Evolutionary conservation across 1,140 invertebrate species (phyloP), one percentile per base, ranked within the genome.

Genomic region (Yoshiicerus persimilis): DNA sequence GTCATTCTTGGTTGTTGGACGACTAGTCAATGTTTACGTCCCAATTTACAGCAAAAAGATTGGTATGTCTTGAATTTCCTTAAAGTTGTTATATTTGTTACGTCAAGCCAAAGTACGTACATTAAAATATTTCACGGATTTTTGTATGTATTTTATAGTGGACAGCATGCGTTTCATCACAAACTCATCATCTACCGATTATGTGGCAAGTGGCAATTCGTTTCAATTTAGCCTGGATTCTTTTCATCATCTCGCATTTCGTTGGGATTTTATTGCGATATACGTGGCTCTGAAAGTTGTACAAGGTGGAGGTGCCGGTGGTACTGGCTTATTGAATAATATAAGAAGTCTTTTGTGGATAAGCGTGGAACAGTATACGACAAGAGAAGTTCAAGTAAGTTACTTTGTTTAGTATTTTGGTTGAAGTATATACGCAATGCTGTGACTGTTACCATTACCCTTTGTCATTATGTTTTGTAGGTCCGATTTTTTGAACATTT

Each of bases 11-110:
- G 92, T 95, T 16, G 94, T 93, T 34, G 98, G 98, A 27, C 94
- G 98, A 91, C 95, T 95, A n/a, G 96, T 98, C 84, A 99, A 99
- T 94, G 93, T 99, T 20, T 97, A 96, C 93, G 96, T 99, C 38
- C 98, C 98, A 56, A 95, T 99, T 91, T 99, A 98, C 93, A 97
- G 96, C 92, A 98, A 98, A 93, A 94, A 95, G 90, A 98, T 99
- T 92, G 93, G 94, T 93, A 91, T 92, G 93, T 0, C 20, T 62
- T 27, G 4, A 47, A 62, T 27, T 32, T 62, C 16, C 62, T 56
- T 8, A 62, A 64, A 4, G 6, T 86, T 25, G 25, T 6, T 13
- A n/a, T 39, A 11, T 8, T 6, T 8, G 6, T 41, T 41, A 6
- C 39, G 13, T 41, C 39, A 8, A 41, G 6, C 13, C 39, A 6